Evolutionary conservation across 2,888 invertebrate genomes (phyloP), one percentile per base, ranked within the genome.

Genomic region (Yponomeuta cagnagella): DNA sequence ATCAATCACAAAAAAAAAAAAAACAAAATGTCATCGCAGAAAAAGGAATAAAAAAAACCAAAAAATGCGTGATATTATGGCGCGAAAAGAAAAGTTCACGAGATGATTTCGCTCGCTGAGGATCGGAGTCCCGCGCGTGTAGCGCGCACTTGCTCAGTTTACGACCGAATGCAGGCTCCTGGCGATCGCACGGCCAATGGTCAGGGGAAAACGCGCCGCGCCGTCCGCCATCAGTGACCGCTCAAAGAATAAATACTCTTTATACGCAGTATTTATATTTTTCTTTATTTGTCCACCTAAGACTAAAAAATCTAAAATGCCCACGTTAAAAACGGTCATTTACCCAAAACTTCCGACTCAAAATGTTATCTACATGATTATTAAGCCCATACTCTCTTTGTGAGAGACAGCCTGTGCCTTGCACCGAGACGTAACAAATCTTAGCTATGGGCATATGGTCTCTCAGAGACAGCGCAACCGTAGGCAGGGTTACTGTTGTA

Each of bases 91-190:
- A 75, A 74, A 72, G 75, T 71, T 72, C 71, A 75, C 73, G 73
- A 70, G 48, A 71, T 71, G 73, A 72, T 73, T 70, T 74, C 72
- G 65, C 9, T 30, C 31, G 6, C 43, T 10, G 63, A 63, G n/a
- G 70, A 63, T 48, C n/a, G 63, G 63, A 43, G 31, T 48, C 65
- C 30, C 48, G 65, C 43, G 70, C 73, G 79, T 77, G 76, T 79
- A 80, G 81, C 79, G 81, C 79, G 77, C 81, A 76, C 80, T 74
- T 76, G 81, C 78, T 80, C 78, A 82, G 88, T 86, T 83, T 82
- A 84, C 79, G 85, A 80, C 77, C 80, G 84, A 85, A 83, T 84
- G 84, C 79, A 79, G 71, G 78, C 77, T 76, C 78, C 76, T 78
- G 73, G 71, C 75, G 78, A 73, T 15, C 64, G 70, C 74, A 76